Base-by-base conservation (phyloP, 2,113 vertebrate genomes). In the Pterophyllum scalare region DNA sequence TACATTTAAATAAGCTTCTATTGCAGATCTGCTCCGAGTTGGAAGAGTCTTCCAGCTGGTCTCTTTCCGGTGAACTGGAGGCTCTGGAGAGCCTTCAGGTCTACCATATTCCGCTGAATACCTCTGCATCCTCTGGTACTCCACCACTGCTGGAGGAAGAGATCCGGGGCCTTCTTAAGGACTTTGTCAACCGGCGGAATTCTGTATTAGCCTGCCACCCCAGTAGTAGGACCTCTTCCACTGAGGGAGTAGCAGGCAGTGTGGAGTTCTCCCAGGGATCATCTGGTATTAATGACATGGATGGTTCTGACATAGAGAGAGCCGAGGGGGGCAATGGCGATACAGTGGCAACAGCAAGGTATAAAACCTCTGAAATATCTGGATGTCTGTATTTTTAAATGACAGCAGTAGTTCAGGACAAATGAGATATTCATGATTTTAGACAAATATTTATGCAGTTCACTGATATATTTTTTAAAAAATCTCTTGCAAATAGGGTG, bases 231-330 rank as follows among this genome's bases (percentile, higher is more conserved):
- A 99, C 97, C 0, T 99, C 98, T 35, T 99, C 98, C 75, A 99
- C 98, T 3, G 98, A 99, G 89, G 98, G 97, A 1, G 97, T 98
- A 86, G 97, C 97, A 54, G 98, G 98, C 85, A 99, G 97, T 3
- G 97, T 98, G 33, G 97, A 98, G 2, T 97, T 98, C 83, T 99
- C 98, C 56, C 97, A 99, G 90, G 97, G 97, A 14, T 99, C 98
- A 28, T 99, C 98, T 9, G 98, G 98, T 43, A 97, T 98, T 82
- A 95, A 96, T 91, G 98, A 99, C 84, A 94, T 98, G 77, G 97
- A 98, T 64, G 96, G 97, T 59, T 98, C 97, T 74, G 98, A 99
- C 88, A 79, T 95, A 64, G 98, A 99, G 79, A 88, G 94, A 84
- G 24, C 75, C 0, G 93, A 93, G 13, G 89, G 77, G 83, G 80